Evolutionary conservation across 2,797 vertebrate species (phyloP).

Genomic region (Pyrocephalus nanus): DNA sequence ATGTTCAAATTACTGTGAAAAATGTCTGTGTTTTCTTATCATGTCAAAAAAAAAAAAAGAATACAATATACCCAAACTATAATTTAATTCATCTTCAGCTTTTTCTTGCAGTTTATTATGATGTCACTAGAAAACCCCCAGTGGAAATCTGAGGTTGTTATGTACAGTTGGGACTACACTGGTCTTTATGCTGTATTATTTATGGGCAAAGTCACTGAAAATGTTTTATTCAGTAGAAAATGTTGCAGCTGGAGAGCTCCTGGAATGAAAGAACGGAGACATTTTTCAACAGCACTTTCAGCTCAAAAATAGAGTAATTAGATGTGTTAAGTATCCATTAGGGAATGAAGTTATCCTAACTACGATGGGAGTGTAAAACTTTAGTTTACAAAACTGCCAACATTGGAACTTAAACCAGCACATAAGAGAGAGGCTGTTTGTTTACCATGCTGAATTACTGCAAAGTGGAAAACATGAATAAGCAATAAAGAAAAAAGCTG

Average conservation of each 20-base stretch:
- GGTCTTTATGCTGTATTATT: slow-evolving; percentile 44
- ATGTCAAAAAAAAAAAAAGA: not conserved
- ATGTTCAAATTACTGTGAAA: not conserved
- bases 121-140: slow-evolving; percentile 37
- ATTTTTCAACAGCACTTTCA: slow-evolving; percentile 55
- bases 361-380: slow-evolving; percentile 36
- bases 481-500: slow-evolving; percentile 61
- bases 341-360: slow-evolving; percentile 68
- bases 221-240: slow-evolving; percentile 66
- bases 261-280: slow-evolving; percentile 52
- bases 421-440: slow-evolving; percentile 41
- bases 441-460: slow-evolving; percentile 61
- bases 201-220: slow-evolving; percentile 36
- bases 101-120: slow-evolving; percentile 17
- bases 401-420: slow-evolving; percentile 39
- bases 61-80: not conserved
- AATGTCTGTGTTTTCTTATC: not conserved
- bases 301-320: slow-evolving; percentile 67
- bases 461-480: slow-evolving; percentile 62
- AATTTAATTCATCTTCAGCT: not conserved
- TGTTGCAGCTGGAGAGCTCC: slow-evolving; percentile 48
- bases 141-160: slow-evolving; percentile 5
- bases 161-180: not conserved
- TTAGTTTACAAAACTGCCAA: slow-evolving; percentile 65
- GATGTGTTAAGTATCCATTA: slow-evolving; percentile 54